Evolutionary conservation across 1,140 invertebrate species (phyloP).

Genomic region (Musca vetustissima): DNA sequence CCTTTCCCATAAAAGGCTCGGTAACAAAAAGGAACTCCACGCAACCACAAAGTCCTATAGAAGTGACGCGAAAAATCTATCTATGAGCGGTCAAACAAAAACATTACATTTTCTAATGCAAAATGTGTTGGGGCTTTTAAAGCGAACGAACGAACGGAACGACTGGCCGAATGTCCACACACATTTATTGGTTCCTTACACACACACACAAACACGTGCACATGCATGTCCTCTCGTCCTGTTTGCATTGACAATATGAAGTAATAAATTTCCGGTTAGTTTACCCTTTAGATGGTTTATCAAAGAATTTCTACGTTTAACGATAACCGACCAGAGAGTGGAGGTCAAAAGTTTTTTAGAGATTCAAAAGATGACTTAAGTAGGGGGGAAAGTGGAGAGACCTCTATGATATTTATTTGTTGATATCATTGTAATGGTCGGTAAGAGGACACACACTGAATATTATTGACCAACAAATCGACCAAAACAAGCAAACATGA

Average conservation of each 20-base stretch:
- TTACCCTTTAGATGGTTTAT: constrained; percentile 32
- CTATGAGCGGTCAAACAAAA: background rate
- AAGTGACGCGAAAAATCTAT: background rate
- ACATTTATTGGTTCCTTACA: background rate
- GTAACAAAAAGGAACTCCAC: background rate
- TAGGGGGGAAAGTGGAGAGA: no score
- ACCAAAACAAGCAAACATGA: background rate
- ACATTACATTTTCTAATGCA: constrained; percentile 4
- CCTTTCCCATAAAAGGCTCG: no score
- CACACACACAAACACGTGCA: no score
- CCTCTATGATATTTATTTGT: no score
- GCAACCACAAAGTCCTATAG: background rate
- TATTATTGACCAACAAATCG: background rate
- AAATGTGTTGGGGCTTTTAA: no score
- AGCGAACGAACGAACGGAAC: no score
- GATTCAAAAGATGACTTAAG: no score
- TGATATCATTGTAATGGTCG: background rate
- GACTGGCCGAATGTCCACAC: background rate
- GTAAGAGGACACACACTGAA: background rate
- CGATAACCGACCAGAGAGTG: no score
- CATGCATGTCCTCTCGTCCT: constrained; percentile 4
- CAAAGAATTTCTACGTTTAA: constrained; percentile 13
- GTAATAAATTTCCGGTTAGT: constrained; percentile 44
- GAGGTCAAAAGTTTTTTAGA: no score
- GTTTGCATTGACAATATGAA: constrained; percentile 35